Evolutionary conservation across 2,113 vertebrate species (phyloP).

Genomic region (Sterna hirundo): DNA sequence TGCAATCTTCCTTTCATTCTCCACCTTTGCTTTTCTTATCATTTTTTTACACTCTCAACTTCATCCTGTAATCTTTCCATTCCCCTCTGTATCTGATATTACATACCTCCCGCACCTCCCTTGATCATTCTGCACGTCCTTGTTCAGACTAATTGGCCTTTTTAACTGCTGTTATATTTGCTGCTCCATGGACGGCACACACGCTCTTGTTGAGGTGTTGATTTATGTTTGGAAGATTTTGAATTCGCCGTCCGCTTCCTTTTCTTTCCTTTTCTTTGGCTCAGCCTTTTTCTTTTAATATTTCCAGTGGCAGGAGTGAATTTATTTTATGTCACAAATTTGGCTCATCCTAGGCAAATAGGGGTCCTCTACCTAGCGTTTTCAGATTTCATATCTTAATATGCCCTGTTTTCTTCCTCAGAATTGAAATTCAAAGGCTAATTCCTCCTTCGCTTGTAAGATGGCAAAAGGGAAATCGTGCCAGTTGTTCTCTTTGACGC

Average conservation of each 20-base stretch:
- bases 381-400: neutral
- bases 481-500: neutral
- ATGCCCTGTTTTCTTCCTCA: neutral
- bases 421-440: neutral
- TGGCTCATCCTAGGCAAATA: neutral
- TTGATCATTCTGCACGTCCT: constrained; percentile 1
- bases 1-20: constrained; percentile 63
- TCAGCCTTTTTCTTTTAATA: neutral
- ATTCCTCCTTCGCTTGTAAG: neutral
- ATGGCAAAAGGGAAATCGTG: neutral
- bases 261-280: neutral
- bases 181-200: constrained; percentile 7
- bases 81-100: constrained; percentile 67
- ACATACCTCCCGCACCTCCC: constrained; percentile 4
- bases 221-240: constrained; percentile 23
- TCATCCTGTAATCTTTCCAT: constrained; percentile 67
- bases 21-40: constrained; percentile 65
- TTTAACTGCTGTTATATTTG: constrained; percentile 41
- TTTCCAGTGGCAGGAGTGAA: neutral
- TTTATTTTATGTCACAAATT: neutral
- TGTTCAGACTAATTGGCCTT: constrained; percentile 57
- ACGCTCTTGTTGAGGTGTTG: neutral
- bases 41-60: constrained; percentile 57
- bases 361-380: neutral
- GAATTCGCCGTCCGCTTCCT: neutral